These are phyloP conservation scores for Sphaerophoria taeniata DNA, from an alignment of 2,888 invertebrate genomes.

Conservation along the genomic window DNA sequence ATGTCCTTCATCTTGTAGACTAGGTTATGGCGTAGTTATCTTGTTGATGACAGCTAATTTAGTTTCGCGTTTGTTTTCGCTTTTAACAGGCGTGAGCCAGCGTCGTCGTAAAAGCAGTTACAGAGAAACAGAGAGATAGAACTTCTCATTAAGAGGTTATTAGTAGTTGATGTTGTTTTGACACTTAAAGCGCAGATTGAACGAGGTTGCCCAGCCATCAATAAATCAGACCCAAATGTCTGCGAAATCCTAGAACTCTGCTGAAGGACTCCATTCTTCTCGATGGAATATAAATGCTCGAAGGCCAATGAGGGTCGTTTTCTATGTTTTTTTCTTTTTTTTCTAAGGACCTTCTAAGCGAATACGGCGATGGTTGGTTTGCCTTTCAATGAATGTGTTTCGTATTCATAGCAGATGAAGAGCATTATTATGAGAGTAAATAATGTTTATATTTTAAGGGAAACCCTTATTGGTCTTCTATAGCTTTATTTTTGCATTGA, in stretches of 20 bases:
- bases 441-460: conserved; percentile 38
- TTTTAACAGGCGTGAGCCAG: conserved; percentile 10
- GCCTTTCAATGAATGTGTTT: conserved; percentile 25
- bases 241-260: neutral
- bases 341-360: neutral
- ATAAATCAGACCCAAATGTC: conserved; percentile 52
- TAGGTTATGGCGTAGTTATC: conserved; percentile 10
- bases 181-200: conserved; percentile 66
- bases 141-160: conserved; percentile 60
- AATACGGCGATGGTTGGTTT: neutral
- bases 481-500: neutral
- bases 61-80: conserved; percentile 9
- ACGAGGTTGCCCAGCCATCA: conserved; percentile 48
- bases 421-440: conserved; percentile 32
- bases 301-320: conserved; percentile 11
- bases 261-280: neutral
- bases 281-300: neutral
- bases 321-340: neutral
- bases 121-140: neutral
- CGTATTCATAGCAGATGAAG: conserved; percentile 36
- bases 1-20: conserved; percentile 29
- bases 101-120: conserved; percentile 36
- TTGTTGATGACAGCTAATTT: conserved; percentile 30
- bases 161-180: conserved; percentile 73
- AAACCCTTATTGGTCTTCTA: conserved; percentile 9